phyloP scores from a whole-genome alignment of 2,888 invertebrate genomes.

The Sylvicola cinctus region DNA sequence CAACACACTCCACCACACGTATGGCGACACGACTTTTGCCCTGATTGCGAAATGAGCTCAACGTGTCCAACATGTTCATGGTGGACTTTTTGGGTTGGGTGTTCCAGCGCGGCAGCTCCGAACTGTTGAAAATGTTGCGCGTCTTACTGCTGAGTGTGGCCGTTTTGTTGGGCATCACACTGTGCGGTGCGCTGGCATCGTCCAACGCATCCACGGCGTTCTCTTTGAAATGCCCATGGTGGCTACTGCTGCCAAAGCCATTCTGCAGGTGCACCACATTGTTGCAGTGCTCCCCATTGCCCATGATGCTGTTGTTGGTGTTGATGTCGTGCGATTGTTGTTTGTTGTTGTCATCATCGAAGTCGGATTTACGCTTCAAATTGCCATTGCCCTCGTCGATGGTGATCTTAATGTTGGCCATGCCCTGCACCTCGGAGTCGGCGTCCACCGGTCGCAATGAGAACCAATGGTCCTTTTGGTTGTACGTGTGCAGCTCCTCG shows the following conservation, averaged over 20 bases:
- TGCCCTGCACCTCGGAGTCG: conserved; percentile 80
- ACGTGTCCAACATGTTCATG: conserved; percentile 5
- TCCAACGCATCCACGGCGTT: no score
- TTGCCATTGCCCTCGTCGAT: conserved; percentile 15
- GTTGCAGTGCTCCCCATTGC: no score
- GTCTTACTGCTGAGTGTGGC: no score
- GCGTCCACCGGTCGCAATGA: conserved; percentile 66
- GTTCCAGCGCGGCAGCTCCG: no score
- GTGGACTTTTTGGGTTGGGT: conserved; percentile 8
- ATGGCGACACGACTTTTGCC: conserved; percentile 28
- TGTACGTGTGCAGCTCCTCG: conserved; percentile 68
- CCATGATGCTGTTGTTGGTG: no score
- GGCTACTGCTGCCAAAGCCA: no score
- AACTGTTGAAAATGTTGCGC: no score
- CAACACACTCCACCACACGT: conserved; percentile 64
- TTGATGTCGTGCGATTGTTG: no score
- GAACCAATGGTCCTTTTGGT: conserved; percentile 88
- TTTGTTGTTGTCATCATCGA: conserved; percentile 8
- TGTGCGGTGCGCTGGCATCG: no score
- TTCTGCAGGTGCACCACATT: no score
- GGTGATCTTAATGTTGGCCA: conserved; percentile 62
- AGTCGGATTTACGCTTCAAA: conserved; percentile 13
- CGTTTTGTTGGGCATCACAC: no score
- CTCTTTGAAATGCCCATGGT: no score
- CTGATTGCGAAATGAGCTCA: conserved; percentile 6